Evolutionary conservation across 2,113 vertebrate genomes (phyloP).

Genomic region (Nematolebias whitei): DNA sequence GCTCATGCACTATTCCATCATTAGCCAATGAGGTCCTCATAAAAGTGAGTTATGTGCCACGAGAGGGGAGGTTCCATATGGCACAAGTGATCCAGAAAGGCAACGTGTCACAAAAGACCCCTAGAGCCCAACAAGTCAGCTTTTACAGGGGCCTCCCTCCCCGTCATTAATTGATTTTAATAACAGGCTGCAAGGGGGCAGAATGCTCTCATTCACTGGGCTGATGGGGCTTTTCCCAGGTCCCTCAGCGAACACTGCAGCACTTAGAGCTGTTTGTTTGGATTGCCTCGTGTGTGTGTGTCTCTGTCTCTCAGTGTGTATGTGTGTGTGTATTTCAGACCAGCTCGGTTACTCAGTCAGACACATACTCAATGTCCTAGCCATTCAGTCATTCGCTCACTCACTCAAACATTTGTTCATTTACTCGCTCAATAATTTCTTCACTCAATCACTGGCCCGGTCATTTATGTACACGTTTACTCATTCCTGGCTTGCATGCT

Average conservation of each 20-base stretch:
- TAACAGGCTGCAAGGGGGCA: constrained; percentile 74
- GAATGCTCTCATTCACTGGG: constrained; percentile 79
- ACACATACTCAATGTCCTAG: constrained; percentile 73
- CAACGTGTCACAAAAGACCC: constrained; percentile 75
- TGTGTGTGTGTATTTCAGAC: constrained; percentile 59
- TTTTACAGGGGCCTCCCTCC: constrained; percentile 71
- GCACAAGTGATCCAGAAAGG: constrained; percentile 81
- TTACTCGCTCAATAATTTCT: constrained; percentile 79
- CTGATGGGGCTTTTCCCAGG: constrained; percentile 76
- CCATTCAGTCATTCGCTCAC: constrained; percentile 62
- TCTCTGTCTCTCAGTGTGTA: background rate
- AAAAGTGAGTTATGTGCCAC: constrained; percentile 80
- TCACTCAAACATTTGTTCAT: constrained; percentile 79
- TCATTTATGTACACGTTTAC: constrained; percentile 74
- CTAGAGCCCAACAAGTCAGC: constrained; percentile 76
- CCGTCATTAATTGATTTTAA: constrained; percentile 82
- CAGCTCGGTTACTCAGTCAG: constrained; percentile 67
- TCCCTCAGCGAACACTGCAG: constrained; percentile 70
- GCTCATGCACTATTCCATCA: constrained; percentile 75
- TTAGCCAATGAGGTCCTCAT: constrained; percentile 80
- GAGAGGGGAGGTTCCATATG: constrained; percentile 79
- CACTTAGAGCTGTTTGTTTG: constrained; percentile 80
- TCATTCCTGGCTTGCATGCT: constrained; percentile 48
- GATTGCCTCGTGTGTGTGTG: constrained; percentile 72
- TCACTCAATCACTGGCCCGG: constrained; percentile 75